Percentiles rank a stretch among this genome's conserved stretches.
Conservation (phyloP, 2,113 vertebrate genomes). For the human region DNA sequence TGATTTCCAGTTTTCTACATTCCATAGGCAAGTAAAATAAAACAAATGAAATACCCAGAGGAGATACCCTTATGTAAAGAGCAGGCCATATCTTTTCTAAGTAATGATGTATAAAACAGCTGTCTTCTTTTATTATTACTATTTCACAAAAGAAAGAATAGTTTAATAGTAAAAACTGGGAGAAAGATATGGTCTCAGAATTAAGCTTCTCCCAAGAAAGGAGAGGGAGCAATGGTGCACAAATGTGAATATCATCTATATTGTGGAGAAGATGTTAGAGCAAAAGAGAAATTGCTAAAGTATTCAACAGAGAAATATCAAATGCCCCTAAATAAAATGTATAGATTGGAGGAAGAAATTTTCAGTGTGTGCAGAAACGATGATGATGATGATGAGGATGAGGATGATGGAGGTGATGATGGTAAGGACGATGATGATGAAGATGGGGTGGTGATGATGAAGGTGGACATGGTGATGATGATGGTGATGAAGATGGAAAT, state of each 20-base stretch:
- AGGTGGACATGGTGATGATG: not conserved
- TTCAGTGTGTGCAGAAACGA: not conserved
- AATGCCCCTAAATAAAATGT: not conserved
- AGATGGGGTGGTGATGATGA: not conserved
- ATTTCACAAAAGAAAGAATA: not conserved
- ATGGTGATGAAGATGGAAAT: accelerated
- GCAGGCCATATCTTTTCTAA: not conserved
- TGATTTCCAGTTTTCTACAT: not conserved
- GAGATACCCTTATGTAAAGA: not conserved
- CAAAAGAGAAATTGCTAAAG: not conserved
- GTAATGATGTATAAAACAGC: not conserved
- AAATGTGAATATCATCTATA: not conserved
- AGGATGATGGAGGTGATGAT: not conserved
- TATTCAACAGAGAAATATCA: not conserved
- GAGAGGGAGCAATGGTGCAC: not conserved
- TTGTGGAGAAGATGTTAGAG: not conserved
- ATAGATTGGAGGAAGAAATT: not conserved
- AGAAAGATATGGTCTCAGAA: not conserved
- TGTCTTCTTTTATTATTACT: not conserved
- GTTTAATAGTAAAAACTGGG: not conserved
- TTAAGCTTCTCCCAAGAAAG: not conserved
- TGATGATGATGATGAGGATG: not conserved
- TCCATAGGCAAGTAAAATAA: not conserved
- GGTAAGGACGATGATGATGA: not conserved
- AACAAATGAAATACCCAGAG: not conserved